Evolutionary conservation across 2,113 vertebrate species (phyloP).

Genomic region (Stegostoma tigrinum): DNA sequence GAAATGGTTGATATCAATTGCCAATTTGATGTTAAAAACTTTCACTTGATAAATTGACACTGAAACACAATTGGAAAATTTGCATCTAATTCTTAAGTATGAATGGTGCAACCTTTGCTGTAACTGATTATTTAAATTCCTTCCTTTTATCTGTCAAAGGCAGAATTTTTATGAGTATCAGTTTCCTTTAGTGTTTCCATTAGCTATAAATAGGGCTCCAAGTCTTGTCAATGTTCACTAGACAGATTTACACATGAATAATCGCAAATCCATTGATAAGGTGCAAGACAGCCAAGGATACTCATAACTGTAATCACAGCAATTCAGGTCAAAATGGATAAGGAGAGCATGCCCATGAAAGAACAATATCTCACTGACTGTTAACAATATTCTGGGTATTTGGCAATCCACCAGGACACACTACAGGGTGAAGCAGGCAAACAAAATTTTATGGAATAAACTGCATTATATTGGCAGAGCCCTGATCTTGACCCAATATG

Average conservation of each 20-base stretch:
- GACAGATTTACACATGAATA: neutral
- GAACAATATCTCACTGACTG: neutral
- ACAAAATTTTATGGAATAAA: neutral
- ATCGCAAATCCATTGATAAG: neutral
- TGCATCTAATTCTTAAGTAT: neutral
- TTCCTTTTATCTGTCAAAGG: neutral
- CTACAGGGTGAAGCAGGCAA: constrained; percentile 51
- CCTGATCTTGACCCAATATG: constrained; percentile 29
- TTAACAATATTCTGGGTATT: neutral
- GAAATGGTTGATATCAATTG: neutral
- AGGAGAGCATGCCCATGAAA: neutral
- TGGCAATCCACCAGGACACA: constrained; percentile 52
- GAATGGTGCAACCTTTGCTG: neutral
- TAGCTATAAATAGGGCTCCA: neutral
- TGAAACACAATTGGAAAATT: neutral
- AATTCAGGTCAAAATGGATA: neutral
- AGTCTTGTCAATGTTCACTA: neutral
- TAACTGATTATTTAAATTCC: neutral
- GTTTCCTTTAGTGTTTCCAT: neutral
- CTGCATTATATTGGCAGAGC: neutral
- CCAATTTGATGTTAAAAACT: neutral
- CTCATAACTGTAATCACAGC: neutral
- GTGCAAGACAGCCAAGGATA: neutral
- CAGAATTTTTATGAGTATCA: no score
- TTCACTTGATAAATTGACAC: neutral